phyloP scores from a whole-genome alignment of 2,113 vertebrate species.

The Carlito syrichta region DNA sequence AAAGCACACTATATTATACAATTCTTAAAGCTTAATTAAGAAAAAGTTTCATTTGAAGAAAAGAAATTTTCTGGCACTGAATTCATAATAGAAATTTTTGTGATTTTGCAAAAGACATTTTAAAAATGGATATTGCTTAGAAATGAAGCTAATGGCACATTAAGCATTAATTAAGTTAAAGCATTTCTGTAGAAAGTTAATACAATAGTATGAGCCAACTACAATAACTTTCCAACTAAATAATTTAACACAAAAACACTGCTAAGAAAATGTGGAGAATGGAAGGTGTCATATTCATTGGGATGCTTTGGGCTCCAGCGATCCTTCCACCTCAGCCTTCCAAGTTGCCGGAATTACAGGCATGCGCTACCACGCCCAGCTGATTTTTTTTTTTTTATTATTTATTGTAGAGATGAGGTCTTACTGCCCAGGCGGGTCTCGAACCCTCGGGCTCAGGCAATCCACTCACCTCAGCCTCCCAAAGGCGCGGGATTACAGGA shows the following conservation, averaged over 20 bases:
- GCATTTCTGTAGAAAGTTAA: constrained; percentile 11
- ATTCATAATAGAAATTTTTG: not conserved
- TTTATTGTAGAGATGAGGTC: too few relatives aligned
- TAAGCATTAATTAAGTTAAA: not conserved
- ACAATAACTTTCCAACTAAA: not conserved
- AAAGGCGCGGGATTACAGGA: too few relatives aligned
- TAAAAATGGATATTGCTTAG: not conserved
- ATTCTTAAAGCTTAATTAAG: not conserved
- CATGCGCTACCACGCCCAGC: too few relatives aligned
- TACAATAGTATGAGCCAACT: not conserved
- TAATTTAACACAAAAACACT: not conserved
- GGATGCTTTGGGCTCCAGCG: not conserved
- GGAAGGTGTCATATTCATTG: not conserved
- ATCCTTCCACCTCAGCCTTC: too few relatives aligned
- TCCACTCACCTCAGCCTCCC: too few relatives aligned
- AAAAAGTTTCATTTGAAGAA: not conserved
- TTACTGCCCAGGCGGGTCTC: too few relatives aligned
- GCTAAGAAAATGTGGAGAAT: not conserved
- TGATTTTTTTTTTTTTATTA: too few relatives aligned
- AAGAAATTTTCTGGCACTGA: not conserved
- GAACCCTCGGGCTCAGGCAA: too few relatives aligned
- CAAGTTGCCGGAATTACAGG: too few relatives aligned
- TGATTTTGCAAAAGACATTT: not conserved
- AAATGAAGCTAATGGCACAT: constrained; percentile 8
- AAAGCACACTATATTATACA: not conserved